Evolutionary conservation across 2,113 vertebrate species (phyloP).

Genomic region (Cnemophilus loriae): DNA sequence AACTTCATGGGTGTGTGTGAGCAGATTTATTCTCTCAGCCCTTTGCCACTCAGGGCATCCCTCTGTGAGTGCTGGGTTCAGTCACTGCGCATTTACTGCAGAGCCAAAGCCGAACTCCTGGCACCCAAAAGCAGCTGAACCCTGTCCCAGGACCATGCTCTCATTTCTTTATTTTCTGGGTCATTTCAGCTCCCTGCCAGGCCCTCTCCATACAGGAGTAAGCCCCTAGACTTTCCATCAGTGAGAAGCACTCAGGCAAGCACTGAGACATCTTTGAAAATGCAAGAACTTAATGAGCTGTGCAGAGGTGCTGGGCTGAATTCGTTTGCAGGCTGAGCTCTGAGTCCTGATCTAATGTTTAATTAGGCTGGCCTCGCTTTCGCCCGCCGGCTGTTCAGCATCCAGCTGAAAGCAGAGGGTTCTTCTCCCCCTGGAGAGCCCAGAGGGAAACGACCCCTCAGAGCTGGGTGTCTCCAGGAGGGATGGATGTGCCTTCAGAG

Average conservation of each 20-base stretch:
- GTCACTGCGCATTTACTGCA: background rate
- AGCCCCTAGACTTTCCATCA: background rate
- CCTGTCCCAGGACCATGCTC: background rate
- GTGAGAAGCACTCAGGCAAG: background rate
- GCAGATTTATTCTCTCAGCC: background rate
- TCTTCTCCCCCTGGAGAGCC: background rate
- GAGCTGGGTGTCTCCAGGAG: background rate
- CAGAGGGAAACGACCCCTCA: accelerated
- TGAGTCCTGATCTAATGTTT: background rate
- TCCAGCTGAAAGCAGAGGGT: background rate
- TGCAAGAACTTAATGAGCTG: background rate
- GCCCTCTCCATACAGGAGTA: background rate
- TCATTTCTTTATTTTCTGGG: background rate
- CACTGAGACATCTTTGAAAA: background rate
- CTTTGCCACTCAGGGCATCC: background rate
- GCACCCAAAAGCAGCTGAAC: background rate
- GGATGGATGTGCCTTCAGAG: background rate
- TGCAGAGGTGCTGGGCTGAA: background rate
- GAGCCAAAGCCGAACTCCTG: background rate
- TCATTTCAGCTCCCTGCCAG: background rate
- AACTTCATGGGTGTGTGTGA: background rate
- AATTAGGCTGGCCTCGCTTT: background rate
- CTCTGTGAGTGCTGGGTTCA: background rate
- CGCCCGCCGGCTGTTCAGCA: accelerated
- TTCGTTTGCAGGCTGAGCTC: background rate